These are phyloP conservation scores for Cynoglossus semilaevis DNA, from an alignment of 2,113 vertebrate genomes.

Conservation along the genomic window DNA sequence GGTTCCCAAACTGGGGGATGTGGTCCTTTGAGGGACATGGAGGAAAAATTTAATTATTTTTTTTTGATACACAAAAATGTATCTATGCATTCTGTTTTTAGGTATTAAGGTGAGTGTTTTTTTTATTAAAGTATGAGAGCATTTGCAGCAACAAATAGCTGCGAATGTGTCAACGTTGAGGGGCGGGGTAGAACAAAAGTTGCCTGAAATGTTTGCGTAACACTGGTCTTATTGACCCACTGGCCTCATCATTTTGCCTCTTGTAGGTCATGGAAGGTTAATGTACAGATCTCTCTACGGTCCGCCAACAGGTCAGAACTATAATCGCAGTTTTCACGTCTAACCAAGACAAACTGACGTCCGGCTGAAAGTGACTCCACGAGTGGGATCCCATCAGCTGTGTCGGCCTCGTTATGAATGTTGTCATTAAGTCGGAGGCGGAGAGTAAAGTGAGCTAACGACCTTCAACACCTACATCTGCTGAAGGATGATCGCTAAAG, in stretches of 20 bases:
- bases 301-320: background rate
- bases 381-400: background rate
- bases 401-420: background rate
- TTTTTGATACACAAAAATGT: too few species aligned
- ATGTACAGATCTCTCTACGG: too few species aligned
- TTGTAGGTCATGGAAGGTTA: background rate
- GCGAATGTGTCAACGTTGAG: too few species aligned
- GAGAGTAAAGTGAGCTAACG: background rate
- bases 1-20: too few species aligned
- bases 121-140: too few species aligned
- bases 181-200: too few species aligned
- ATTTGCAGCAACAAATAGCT: too few species aligned
- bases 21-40: too few species aligned
- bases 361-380: background rate
- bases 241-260: background rate
- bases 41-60: too few species aligned
- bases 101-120: too few species aligned
- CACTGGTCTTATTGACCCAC: background rate
- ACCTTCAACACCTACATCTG: background rate
- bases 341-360: background rate
- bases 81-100: too few species aligned
- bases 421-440: background rate
- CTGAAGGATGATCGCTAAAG: background rate
- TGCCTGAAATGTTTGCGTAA: background rate
- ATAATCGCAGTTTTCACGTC: background rate